A percentile compares a stretch with the other conserved stretches of the same genome.
phyloP scores from a whole-genome alignment of 2,888 invertebrate genomes.

The Lycophotia porphyrea region DNA sequence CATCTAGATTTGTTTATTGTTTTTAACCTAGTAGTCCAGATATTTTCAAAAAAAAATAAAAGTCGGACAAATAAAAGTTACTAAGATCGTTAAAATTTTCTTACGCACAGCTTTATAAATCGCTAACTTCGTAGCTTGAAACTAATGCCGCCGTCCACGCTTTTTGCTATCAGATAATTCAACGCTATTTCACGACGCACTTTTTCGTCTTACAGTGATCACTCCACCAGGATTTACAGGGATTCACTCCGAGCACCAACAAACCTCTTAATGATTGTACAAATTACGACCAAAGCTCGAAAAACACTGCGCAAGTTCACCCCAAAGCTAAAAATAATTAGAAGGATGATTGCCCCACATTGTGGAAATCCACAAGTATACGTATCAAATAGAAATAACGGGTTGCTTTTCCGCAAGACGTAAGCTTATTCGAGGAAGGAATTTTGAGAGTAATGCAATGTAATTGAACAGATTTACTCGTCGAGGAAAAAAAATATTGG shows the following conservation, averaged over 20 bases:
- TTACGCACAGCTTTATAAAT: not conserved
- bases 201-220: conserved; percentile 68
- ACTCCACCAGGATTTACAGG: conserved; percentile 52
- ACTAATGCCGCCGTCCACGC: conserved; percentile 54
- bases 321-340: conserved; percentile 60
- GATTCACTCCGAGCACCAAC: conserved; percentile 31
- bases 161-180: conserved; percentile 74
- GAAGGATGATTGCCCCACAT: conserved; percentile 54
- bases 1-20: not conserved
- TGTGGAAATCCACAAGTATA: conserved; percentile 44
- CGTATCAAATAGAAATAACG: conserved; percentile 66
- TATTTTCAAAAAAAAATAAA: not conserved
- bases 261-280: conserved; percentile 31
- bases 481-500: conserved; percentile 52
- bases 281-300: conserved; percentile 32
- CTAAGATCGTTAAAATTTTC: not conserved
- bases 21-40: not conserved
- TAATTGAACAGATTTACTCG: conserved; percentile 71
- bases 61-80: not conserved
- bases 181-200: conserved; percentile 70
- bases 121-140: conserved; percentile 51
- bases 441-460: conserved; percentile 72
- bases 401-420: conserved; percentile 62
- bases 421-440: conserved; percentile 66
- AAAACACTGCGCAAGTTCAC: conserved; percentile 1